Conservation (phyloP, 2,797 vertebrate genomes). For the Betta splendens region DNA sequence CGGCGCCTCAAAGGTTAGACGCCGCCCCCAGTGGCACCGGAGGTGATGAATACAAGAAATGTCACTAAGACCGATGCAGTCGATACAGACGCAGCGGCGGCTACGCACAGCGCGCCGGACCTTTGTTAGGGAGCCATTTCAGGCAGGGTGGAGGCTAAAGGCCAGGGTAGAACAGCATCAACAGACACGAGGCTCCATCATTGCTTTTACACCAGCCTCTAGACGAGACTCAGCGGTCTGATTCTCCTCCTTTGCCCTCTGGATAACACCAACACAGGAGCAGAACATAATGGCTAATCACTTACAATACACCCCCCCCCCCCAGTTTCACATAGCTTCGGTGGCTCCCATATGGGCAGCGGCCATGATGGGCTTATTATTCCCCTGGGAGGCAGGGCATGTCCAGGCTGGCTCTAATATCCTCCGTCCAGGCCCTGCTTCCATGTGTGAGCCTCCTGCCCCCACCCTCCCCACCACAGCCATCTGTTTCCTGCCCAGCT, state of each 20-base stretch:
- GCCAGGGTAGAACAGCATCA: conserved; percentile 15
- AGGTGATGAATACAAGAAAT: conserved; percentile 67
- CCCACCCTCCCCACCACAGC: conserved; percentile 52
- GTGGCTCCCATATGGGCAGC: conserved; percentile 51
- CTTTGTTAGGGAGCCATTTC: conserved; percentile 47
- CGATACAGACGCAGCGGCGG: conserved; percentile 60
- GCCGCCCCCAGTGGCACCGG: conserved; percentile 49
- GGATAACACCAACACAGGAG: conserved; percentile 16
- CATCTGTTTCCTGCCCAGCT: conserved; percentile 77
- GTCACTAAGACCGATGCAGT: conserved; percentile 63
- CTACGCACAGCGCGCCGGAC: conserved; percentile 18
- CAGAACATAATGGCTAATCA: conserved; percentile 45
- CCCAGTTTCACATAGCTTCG: conserved; percentile 34
- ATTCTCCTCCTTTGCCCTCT: conserved; percentile 21
- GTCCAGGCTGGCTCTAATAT: conserved; percentile 68
- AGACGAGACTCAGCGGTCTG: conserved; percentile 17
- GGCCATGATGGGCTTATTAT: conserved; percentile 69
- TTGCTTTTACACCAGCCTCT: conserved; percentile 27
- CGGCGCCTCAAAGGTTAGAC: conserved; percentile 73
- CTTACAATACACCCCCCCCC: conserved; percentile 20
- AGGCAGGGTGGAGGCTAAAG: conserved; percentile 12
- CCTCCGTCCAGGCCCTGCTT: conserved; percentile 59
- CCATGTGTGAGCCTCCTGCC: conserved; percentile 39
- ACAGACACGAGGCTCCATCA: background rate
- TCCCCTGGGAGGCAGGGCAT: conserved; percentile 64